Percentiles rank a stretch among this genome's conserved stretches.
phyloP scores from a whole-genome alignment of 2,113 vertebrate species.

The Podarcis cretensis region DNA sequence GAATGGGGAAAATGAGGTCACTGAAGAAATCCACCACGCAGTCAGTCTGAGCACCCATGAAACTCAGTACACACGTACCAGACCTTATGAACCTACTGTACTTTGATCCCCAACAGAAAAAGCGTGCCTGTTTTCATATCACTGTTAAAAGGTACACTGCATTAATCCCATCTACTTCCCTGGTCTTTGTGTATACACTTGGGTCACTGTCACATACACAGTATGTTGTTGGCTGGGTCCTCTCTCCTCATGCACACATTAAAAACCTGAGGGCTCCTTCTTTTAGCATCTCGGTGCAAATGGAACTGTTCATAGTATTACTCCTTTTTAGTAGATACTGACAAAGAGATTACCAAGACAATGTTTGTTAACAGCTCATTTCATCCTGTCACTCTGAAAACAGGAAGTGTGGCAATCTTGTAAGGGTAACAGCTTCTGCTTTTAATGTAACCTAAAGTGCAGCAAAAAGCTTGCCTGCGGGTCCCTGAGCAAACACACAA shows the following conservation, averaged over 20 bases:
- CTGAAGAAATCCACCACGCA: no score
- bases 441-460: background rate
- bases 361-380: background rate
- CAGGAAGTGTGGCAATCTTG: conserved; percentile 28
- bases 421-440: conserved; percentile 5
- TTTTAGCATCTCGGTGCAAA: background rate
- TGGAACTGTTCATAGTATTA: background rate
- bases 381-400: conserved; percentile 4
- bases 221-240: background rate
- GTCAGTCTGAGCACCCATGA: no score
- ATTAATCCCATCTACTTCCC: background rate
- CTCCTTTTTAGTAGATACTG: background rate
- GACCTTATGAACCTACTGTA: background rate
- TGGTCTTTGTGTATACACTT: background rate
- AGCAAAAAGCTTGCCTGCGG: background rate
- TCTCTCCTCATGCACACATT: background rate
- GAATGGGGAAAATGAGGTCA: no score
- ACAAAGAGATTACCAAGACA: background rate
- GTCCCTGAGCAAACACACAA: background rate
- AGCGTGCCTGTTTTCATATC: background rate
- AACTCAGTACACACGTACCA: no score
- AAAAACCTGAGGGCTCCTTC: background rate
- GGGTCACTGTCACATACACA: background rate
- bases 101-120: background rate
- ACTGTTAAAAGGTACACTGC: background rate